Percentiles rank a stretch among this genome's conserved stretches.
Evolutionary conservation across 2,113 vertebrate genomes (phyloP).

Genomic region (Odocoileus virginianus): DNA sequence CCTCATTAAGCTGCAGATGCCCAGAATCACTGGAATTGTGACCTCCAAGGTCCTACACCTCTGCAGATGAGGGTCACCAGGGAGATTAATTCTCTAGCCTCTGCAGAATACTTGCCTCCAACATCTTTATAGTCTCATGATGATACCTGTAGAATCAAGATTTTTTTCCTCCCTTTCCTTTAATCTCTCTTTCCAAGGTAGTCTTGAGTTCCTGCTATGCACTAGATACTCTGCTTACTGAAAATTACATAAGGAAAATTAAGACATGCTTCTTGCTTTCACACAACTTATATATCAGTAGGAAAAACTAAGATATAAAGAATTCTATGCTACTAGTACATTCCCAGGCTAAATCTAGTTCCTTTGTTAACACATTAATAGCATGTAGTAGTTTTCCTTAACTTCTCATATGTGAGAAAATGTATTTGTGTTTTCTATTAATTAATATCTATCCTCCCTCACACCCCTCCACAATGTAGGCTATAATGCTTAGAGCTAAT

Average conservation of each 20-base stretch:
- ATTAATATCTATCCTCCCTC: not conserved
- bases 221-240: constrained; percentile 1
- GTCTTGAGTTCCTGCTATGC: constrained; percentile 42
- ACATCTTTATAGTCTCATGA: constrained; percentile 32
- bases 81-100: not conserved
- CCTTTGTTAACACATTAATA: not conserved
- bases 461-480: not conserved
- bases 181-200: constrained; percentile 59
- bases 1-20: constrained; percentile 26
- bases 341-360: constrained; percentile 40
- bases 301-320: constrained; percentile 50
- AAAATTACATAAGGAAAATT: constrained; percentile 60
- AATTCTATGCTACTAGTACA: constrained; percentile 5
- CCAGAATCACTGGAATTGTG: not conserved
- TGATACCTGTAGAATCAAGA: constrained; percentile 37
- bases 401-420: not conserved
- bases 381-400: not conserved
- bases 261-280: constrained; percentile 59
- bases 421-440: not conserved
- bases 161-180: constrained; percentile 26
- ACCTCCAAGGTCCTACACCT: not conserved
- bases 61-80: not conserved
- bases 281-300: constrained; percentile 35
- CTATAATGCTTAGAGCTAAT: not conserved
- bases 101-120: not conserved